A percentile compares a stretch with the other conserved stretches of the same genome.
Conservation (phyloP, 2,797 vertebrate species). For the Harpagifer antarcticus region DNA sequence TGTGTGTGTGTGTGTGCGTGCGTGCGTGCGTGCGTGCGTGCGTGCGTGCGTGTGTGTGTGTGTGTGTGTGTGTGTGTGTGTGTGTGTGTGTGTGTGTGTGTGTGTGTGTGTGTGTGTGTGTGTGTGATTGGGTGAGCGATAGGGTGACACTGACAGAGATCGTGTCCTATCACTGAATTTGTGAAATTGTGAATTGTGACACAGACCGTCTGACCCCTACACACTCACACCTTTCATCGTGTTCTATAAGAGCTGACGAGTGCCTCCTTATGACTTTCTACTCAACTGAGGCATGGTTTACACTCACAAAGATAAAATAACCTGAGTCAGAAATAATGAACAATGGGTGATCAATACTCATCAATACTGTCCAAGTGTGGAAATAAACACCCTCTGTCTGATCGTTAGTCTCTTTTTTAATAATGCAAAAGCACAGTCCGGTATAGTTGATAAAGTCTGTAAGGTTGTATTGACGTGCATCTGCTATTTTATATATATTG, state of each 20-base stretch:
- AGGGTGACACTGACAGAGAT: neutral
- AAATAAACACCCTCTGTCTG: slow-evolving; percentile 1
- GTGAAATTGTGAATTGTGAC: slow-evolving; percentile 14
- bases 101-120: no score
- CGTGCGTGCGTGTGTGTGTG: no score
- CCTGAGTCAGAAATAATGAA: neutral
- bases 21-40: no score
- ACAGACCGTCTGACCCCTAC: slow-evolving; percentile 12
- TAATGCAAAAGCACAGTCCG: neutral
- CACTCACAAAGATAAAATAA: neutral
- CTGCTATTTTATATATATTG: neutral
- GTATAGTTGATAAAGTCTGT: no score
- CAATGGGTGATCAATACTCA: neutral
- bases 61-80: no score
- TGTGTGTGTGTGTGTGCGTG: neutral
- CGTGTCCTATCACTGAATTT: slow-evolving; percentile 21
- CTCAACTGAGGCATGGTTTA: neutral
- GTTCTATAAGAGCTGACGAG: neutral
- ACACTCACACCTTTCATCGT: slow-evolving; percentile 7
- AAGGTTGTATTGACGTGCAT: neutral
- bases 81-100: no score
- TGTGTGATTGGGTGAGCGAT: neutral
- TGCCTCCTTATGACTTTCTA: neutral
- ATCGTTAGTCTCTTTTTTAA: neutral
- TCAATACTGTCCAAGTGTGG: neutral